Base-by-base conservation (phyloP, 2,888 invertebrate genomes). In the Orchesellides sinensis region DNA sequence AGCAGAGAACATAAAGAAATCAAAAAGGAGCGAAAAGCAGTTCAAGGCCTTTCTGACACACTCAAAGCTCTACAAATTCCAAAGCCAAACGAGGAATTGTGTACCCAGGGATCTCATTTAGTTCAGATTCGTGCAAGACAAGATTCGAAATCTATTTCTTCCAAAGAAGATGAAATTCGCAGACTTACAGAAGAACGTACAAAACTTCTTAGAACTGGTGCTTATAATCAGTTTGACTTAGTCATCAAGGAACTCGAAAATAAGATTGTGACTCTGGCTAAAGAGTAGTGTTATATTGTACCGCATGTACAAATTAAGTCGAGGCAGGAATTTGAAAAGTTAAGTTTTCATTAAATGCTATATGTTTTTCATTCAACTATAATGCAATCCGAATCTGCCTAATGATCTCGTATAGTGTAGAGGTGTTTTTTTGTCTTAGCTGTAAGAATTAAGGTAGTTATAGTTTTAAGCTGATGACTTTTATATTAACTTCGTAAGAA, bases 191-290 rank as follows among this genome's bases (percentile, higher is more conserved):
- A 65, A 1, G 69, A 85, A 40, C 74, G 83, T 6, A 59, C 54
- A n/a, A 66, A 40, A 54, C 68, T 85, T 0, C 45, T 86, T 8
- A 23, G 52, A 0, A 75, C 68, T 14, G 85, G 85, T 17, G 80
- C 81, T 32, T 86, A 85, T 45, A 80, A 75, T 19, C 66, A 74
- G 47, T 84, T 70, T 27, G 85, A 86, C 29, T 27, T 70, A 40
- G 83, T 86, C 1, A 78, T 86, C 32, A 82, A 81, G 27, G 82
- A 86, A 32, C 63, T 85, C 49, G 84, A 85, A 69, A 61, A 40
- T 0, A 72, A 68, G 54, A 85, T 85, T 21, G 56, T 73, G 0
- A 40, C 56, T 0, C 66, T 85, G 23, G 81, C 83, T 1, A 17
- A 66, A n/a, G 29, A 47, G 35, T 29, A 68, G 21, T n/a, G n/a